phyloP scores from a whole-genome alignment of 2,797 vertebrate genomes.

The Euphonia xanthogaster region DNA sequence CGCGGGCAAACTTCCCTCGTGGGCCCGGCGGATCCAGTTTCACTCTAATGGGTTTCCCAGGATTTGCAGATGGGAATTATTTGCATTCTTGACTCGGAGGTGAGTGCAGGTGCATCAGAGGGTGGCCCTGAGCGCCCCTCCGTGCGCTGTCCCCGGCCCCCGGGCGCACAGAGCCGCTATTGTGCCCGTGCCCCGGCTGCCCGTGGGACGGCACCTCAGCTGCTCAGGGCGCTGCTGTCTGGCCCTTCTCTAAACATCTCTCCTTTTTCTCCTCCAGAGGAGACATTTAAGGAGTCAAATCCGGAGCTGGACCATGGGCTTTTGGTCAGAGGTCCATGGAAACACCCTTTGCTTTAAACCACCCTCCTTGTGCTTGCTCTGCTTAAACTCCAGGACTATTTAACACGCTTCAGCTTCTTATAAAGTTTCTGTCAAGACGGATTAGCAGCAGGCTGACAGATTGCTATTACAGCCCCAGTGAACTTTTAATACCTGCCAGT shows the following conservation, averaged over 20 bases:
- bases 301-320: neutral
- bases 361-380: conserved; percentile 14
- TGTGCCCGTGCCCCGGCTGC: conserved; percentile 55
- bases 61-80: conserved; percentile 67
- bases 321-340: neutral
- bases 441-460: conserved; percentile 76
- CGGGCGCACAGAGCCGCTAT: conserved; percentile 58
- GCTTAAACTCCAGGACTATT: conserved; percentile 63
- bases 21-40: neutral
- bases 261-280: neutral
- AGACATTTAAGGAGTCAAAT: neutral
- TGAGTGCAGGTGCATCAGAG: conserved; percentile 69
- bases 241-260: neutral
- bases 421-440: conserved; percentile 75
- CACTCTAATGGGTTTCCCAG: conserved; percentile 17
- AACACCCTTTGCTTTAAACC: neutral
- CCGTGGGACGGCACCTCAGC: fast-evolving
- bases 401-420: conserved; percentile 66
- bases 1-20: neutral
- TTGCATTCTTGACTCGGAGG: conserved; percentile 73
- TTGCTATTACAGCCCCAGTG: conserved; percentile 67
- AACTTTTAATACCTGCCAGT: conserved; percentile 68
- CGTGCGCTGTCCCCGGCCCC: conserved; percentile 31
- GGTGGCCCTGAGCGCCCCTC: neutral
- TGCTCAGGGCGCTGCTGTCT: neutral